These are phyloP conservation scores for Odontomyia ornata DNA, from an alignment of 2,888 invertebrate genomes.

Conservation along the genomic window DNA sequence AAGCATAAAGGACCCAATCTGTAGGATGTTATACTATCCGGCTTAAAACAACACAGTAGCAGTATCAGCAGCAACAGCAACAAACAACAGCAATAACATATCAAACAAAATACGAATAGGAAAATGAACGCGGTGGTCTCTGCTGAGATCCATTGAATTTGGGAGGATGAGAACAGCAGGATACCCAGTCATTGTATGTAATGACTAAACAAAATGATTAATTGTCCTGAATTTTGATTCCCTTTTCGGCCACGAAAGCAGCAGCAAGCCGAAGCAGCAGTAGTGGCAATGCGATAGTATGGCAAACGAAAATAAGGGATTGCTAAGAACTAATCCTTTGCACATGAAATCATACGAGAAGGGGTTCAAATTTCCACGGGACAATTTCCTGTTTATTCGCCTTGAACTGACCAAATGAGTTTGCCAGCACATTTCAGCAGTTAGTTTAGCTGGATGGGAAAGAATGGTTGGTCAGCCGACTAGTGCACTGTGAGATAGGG, in stretches of 20 bases:
- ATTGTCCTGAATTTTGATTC: constrained; percentile 64
- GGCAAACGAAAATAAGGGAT: constrained; percentile 13
- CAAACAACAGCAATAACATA: constrained; percentile 40
- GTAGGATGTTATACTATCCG: constrained; percentile 12
- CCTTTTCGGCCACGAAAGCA: constrained; percentile 49
- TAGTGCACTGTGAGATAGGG: background rate
- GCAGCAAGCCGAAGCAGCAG: too few relatives aligned
- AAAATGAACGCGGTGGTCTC: background rate
- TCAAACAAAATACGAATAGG: constrained; percentile 27
- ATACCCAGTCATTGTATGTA: constrained; percentile 47
- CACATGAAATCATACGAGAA: constrained; percentile 37
- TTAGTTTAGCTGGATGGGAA: background rate
- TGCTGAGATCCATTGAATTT: background rate
- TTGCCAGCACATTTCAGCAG: background rate
- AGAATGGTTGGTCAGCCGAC: background rate
- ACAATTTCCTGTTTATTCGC: background rate
- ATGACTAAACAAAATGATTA: constrained; percentile 64
- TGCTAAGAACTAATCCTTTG: constrained; percentile 42
- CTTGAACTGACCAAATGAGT: constrained; percentile 13
- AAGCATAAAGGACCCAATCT: constrained; percentile 27
- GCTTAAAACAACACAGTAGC: constrained; percentile 25
- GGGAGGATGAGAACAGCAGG: constrained; percentile 26
- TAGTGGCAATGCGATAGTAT: background rate
- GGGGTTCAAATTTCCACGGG: constrained; percentile 39
- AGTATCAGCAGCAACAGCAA: background rate